These are phyloP conservation scores for Porites evermanni DNA, from an alignment of 92 coral and sea anemone genomes.

Conservation along the genomic window DNA sequence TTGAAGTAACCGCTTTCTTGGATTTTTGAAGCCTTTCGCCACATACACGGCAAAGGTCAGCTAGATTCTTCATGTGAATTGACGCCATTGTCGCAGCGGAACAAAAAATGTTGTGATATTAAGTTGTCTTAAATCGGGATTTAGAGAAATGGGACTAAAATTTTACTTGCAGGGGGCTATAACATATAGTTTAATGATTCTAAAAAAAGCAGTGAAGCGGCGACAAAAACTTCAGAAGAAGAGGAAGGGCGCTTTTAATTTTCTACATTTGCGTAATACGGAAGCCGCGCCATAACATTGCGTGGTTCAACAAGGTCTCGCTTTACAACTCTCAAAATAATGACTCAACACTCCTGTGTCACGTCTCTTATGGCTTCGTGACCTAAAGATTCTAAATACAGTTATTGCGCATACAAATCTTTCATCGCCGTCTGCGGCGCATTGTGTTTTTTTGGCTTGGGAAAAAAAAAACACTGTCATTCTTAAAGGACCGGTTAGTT, in stretches of 20 bases:
- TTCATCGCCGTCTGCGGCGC: conserved; percentile 32
- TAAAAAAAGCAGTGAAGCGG: background rate
- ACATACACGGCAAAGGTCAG: conserved; percentile 1
- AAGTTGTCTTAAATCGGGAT: background rate
- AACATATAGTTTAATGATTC: background rate
- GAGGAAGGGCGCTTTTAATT: background rate
- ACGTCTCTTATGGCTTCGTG: conserved; percentile 16
- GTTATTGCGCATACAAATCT: conserved; percentile 14
- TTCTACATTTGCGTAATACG: background rate
- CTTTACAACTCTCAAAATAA: background rate
- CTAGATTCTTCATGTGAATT: background rate
- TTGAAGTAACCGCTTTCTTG: background rate
- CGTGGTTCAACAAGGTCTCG: background rate
- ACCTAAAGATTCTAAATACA: conserved; percentile 27
- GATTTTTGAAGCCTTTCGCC: conserved; percentile 16
- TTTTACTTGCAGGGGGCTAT: background rate
- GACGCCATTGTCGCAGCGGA: background rate
- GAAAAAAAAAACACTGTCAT: background rate
- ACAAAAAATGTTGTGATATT: background rate
- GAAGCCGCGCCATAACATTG: background rate
- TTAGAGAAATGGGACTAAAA: conserved; percentile 25
- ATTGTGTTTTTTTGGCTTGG: background rate
- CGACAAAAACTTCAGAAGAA: conserved; percentile 4
- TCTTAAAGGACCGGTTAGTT: background rate
- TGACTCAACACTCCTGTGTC: background rate